Percentiles rank a stretch among this genome's conserved stretches.
Evolutionary conservation across 2,113 vertebrate genomes (phyloP).

Genomic region (Pardalotus punctatus): DNA sequence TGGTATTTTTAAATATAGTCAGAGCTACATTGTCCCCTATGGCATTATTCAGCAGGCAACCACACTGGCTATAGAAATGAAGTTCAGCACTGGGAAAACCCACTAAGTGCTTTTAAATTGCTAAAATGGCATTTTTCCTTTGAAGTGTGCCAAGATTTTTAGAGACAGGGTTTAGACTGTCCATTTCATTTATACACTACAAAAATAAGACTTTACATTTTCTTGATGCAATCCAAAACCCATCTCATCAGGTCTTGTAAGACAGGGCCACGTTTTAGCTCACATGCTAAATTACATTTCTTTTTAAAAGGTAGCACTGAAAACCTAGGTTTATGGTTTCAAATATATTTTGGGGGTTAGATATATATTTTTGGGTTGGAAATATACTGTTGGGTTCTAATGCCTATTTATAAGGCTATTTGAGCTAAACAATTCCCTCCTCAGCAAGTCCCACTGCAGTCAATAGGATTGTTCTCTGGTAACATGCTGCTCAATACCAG

Average conservation of each 20-base stretch:
- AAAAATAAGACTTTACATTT: not conserved
- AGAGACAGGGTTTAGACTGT: not conserved
- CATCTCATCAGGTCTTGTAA: not conserved
- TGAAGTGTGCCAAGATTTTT: slow-evolving; percentile 27
- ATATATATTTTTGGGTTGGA: not conserved
- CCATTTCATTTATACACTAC: not conserved
- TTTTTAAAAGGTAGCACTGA: not conserved
- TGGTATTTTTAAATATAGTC: slow-evolving; percentile 29
- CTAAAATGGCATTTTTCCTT: slow-evolving; percentile 36
- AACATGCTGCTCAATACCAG: not conserved
- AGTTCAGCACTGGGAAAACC: slow-evolving; percentile 28
- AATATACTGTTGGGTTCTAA: not conserved
- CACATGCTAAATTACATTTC: not conserved
- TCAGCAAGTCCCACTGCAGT: not conserved
- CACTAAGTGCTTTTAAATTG: slow-evolving; percentile 43
- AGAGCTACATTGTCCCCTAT: not conserved
- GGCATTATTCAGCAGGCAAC: slow-evolving; percentile 37
- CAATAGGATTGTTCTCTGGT: not conserved
- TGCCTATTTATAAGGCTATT: not conserved
- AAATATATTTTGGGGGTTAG: not conserved
- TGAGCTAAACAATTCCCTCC: not conserved
- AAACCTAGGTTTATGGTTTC: not conserved
- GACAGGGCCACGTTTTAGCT: not conserved
- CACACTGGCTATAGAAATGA: not conserved
- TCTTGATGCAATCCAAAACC: not conserved